phyloP scores from a whole-genome alignment of 1,140 invertebrate species.

The Cotesia glomerata region DNA sequence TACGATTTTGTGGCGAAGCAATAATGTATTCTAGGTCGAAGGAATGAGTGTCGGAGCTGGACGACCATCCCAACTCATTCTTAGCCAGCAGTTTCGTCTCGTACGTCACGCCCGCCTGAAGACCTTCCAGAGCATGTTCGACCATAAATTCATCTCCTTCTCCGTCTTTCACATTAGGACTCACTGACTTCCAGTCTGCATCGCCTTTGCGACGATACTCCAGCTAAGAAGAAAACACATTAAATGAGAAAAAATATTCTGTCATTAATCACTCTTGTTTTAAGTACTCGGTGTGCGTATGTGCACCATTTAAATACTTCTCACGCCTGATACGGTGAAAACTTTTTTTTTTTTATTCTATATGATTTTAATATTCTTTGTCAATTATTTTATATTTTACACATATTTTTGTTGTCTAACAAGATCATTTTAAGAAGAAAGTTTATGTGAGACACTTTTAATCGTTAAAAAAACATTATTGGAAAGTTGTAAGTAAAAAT shows the following conservation, averaged over 20 bases:
- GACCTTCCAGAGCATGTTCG: slow-evolving; percentile 39
- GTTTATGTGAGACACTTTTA: no score
- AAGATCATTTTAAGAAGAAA: no score
- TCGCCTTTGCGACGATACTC: slow-evolving; percentile 47
- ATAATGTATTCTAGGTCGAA: slow-evolving; percentile 38
- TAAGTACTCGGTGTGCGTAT: not conserved
- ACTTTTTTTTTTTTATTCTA: not conserved
- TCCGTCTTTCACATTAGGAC: slow-evolving; percentile 44
- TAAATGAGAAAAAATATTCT: not conserved
- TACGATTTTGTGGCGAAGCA: slow-evolving; percentile 26
- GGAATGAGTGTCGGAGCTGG: slow-evolving; percentile 33
- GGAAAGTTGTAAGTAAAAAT: no score
- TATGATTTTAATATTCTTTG: not conserved
- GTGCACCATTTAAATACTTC: not conserved
- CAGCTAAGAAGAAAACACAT: slow-evolving; percentile 39
- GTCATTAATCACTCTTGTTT: no score
- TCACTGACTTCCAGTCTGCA: slow-evolving; percentile 35
- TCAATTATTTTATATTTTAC: no score
- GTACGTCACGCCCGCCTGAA: slow-evolving; percentile 45
- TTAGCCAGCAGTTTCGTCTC: slow-evolving; percentile 46
- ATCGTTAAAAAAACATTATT: no score
- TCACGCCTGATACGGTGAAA: not conserved
- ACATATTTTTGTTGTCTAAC: no score
- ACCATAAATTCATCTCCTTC: slow-evolving; percentile 42
- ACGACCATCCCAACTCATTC: slow-evolving; percentile 53